Base-by-base conservation (phyloP, 2,113 vertebrate species). In the Lycaon pictus region DNA sequence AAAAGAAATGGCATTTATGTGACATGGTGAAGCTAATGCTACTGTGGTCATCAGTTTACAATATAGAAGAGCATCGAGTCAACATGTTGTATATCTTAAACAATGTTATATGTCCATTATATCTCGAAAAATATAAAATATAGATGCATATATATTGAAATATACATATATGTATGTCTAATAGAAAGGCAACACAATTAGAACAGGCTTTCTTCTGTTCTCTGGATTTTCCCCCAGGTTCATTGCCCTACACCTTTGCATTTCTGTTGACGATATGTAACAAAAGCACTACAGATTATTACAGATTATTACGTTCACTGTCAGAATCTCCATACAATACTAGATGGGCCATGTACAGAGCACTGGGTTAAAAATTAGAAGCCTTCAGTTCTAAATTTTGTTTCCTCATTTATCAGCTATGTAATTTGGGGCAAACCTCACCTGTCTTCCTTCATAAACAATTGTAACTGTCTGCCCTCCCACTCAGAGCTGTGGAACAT, bases 361-460 rank as follows among this genome's bases (percentile, higher is more conserved):
- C 51, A 19, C 8, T n/a, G 32, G 2, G 25, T 87, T 92, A 96
- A 60, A 90, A 95, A 76, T 56, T 8, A 62, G 35, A 91, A 82
- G 55, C 3, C 11, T 77, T 81, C 25, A 19, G 4, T 62, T 56
- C 51, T 94, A 60, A 76, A 90, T 81, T 62, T 77, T 51, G 1
- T 65, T 76, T 23, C 13, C 51, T 58, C 51, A 48, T 71, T 87
- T 95, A 48, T 56, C 27, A 88, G 37, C 19, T 4, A 3, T 60
- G 35, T n/a, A 17, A 80, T 60, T 71, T 86, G 7, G 51, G 27
- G 15, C 20, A 91, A 95, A 62, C 29, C 11, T 95, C 51, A 71
- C 22, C 62, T 63, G 20, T 63, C 16, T 95, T 96, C 55, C 25
- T 88, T 88, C 84, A 58, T 80, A 67, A 89, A 43, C 37, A 93